Evolutionary conservation across 2,888 invertebrate species (phyloP), one percentile per base, ranked within the genome.

Genomic region (Aphodius sticticus): DNA sequence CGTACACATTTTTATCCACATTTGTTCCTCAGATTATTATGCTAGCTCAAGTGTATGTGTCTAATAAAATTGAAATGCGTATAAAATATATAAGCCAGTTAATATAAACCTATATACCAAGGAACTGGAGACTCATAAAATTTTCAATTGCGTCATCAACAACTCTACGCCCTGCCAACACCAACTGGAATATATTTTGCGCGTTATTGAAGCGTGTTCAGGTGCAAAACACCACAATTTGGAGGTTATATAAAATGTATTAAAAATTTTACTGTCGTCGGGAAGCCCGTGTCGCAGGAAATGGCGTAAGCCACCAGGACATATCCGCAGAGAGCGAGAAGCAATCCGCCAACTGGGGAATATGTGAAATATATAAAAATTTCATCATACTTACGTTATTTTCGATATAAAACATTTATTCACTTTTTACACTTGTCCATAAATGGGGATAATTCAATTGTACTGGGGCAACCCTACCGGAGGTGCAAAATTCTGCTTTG

Each of bases 381-480:
- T 53, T 53, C 53, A 53, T 53, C 53, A 53, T 53, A 7, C 53
- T 53, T 12, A 53, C 12, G 53, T 53, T 53, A 53, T 53, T 53
- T 53, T 53, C 53, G 53, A 53, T 69, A 77, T 74, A 74, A 79
- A 77, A 74, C 77, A 77, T 79, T 79, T 77, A 74, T 79, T 77
- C 76, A 37, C 53, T 79, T 79, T 70, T 77, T 79, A 79, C 76
- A 72, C 35, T 76, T 79, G 79, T 79, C 76, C 79, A 77, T 77
- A 79, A 79, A 79, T 77, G 79, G 79, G 70, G 76, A 79, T 82
- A 82, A 82, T 82, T 82, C 82, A 82, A 82, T 80, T 83, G 53
- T 53, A 7, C 53, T 53, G 53, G 53, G 53, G 53, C 53, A 53
- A 53, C 53, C 53, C 53, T 7, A 53, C 9, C 12, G 53, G 53